A percentile compares a stretch with the other conserved stretches of the same genome.
These are phyloP conservation scores for Oxytorus armatus DNA, from an alignment of 2,888 invertebrate species.

Conservation along the genomic window DNA sequence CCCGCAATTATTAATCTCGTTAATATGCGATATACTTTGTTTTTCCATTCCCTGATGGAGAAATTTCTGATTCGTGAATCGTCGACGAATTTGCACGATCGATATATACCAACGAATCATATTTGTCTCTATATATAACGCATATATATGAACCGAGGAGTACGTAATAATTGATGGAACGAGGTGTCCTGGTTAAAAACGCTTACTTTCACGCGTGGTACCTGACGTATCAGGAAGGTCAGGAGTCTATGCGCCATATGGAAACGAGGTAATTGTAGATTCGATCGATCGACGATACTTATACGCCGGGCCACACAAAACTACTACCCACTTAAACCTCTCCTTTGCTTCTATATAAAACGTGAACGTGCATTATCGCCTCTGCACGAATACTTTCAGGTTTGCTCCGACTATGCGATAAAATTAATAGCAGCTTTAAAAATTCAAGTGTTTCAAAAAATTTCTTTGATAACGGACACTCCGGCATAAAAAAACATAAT, in stretches of 20 bases:
- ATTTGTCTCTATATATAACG: not conserved
- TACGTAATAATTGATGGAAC: slow-evolving; percentile 12
- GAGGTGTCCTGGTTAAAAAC: slow-evolving; percentile 40
- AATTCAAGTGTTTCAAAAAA: too few species aligned
- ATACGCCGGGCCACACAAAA: slow-evolving; percentile 13
- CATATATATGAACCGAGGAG: not conserved
- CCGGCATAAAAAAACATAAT: too few species aligned
- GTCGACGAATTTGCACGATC: not conserved
- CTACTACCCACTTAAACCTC: not conserved
- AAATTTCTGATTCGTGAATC: not conserved
- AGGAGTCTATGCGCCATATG: slow-evolving; percentile 30
- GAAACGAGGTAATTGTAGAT: slow-evolving; percentile 37
- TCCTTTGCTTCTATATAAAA: not conserved
- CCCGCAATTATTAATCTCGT: too few species aligned
- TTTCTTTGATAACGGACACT: too few species aligned
- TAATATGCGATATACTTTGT: too few species aligned
- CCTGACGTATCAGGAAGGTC: slow-evolving; percentile 53
- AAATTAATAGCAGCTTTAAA: not conserved
- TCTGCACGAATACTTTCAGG: not conserved
- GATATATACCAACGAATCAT: not conserved
- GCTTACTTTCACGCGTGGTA: slow-evolving; percentile 21
- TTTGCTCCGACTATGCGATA: not conserved
- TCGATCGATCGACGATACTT: slow-evolving; percentile 55
- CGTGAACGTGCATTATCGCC: not conserved
- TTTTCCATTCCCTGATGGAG: too few species aligned